phyloP scores from a whole-genome alignment of 2,797 vertebrate genomes.

The Chloroceryle inda region DNA sequence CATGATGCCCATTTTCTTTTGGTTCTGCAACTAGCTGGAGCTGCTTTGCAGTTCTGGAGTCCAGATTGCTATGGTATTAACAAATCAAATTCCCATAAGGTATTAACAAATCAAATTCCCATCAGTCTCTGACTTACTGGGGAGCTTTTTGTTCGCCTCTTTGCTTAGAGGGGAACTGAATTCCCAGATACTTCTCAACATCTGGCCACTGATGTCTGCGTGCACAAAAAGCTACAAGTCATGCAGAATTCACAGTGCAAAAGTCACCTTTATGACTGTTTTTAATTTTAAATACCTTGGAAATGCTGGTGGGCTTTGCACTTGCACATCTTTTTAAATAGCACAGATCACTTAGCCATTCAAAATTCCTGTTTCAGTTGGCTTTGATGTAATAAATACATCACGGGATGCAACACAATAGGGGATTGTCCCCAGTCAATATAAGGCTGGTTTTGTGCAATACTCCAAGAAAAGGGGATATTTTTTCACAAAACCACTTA shows the following conservation, averaged over 20 bases:
- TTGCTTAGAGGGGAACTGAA: neutral
- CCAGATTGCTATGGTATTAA: neutral
- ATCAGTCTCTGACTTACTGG: neutral
- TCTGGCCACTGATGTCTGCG: neutral
- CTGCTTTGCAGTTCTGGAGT: neutral
- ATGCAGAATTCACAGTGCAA: neutral
- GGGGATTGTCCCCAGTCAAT: neutral
- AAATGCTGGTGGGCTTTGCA: neutral
- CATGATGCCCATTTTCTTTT: neutral
- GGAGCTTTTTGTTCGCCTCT: neutral
- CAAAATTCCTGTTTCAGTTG: neutral
- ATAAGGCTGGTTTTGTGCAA: constrained; percentile 20
- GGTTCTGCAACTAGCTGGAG: neutral
- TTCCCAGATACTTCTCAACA: neutral
- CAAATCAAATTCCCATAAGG: neutral
- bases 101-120: neutral
- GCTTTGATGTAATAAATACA: neutral
- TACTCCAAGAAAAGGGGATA: neutral
- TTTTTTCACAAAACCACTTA: neutral
- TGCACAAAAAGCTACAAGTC: neutral
- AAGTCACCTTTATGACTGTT: neutral
- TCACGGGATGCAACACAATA: neutral
- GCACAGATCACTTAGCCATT: neutral
- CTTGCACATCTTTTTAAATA: neutral
- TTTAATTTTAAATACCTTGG: neutral